phyloP scores from a whole-genome alignment of 2,888 invertebrate species.

The Troides aeacus region DNA sequence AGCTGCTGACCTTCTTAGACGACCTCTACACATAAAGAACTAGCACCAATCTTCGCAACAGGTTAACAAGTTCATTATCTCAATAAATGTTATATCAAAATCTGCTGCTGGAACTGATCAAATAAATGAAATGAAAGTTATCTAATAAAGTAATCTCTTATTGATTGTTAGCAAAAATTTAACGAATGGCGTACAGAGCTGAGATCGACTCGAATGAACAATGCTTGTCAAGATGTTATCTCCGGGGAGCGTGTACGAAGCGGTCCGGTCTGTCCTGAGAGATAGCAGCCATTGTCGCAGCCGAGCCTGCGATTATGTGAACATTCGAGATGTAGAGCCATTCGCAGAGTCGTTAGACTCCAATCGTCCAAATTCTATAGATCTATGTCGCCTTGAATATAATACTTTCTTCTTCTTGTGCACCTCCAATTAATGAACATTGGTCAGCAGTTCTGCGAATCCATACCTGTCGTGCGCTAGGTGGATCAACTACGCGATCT shows the following conservation, averaged over 20 bases:
- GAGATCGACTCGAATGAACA: slow-evolving; percentile 49
- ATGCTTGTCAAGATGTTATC: slow-evolving; percentile 55
- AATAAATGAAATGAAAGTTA: no score
- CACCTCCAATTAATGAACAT: no score
- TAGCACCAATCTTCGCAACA: no score
- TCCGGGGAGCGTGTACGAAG: slow-evolving; percentile 34
- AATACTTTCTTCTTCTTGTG: neutral
- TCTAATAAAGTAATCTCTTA: neutral
- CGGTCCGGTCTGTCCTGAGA: slow-evolving; percentile 28
- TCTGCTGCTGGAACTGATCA: no score
- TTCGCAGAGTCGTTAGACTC: slow-evolving; percentile 27
- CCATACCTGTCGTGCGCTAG: no score
- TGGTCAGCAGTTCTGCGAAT: no score
- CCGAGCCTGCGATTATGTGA: slow-evolving; percentile 33
- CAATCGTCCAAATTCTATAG: slow-evolving; percentile 3
- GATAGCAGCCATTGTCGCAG: slow-evolving; percentile 36
- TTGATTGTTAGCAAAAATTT: neutral
- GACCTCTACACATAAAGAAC: no score
- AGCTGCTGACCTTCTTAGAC: no score
- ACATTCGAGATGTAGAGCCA: slow-evolving; percentile 31
- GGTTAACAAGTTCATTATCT: no score
- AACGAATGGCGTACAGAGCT: slow-evolving; percentile 26
- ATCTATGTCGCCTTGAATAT: neutral
- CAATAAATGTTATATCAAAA: no score
- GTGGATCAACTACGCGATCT: no score